These are phyloP conservation scores for Arnoldichthys spilopterus DNA, from an alignment of 2,797 vertebrate genomes.

Conservation along the genomic window DNA sequence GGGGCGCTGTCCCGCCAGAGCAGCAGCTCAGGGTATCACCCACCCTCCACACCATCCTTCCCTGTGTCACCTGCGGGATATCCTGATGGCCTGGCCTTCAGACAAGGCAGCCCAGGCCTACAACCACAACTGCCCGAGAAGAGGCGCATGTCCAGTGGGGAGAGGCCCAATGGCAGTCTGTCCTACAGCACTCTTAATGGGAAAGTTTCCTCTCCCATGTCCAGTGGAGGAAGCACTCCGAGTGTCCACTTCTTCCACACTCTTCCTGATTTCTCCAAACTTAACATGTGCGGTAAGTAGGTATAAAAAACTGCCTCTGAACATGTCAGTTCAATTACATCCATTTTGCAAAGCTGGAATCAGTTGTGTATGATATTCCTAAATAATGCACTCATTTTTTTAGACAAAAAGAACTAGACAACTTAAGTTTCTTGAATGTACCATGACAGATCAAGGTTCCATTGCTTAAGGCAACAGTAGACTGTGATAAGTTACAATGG, in stretches of 20 bases:
- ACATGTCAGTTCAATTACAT: too few relatives aligned
- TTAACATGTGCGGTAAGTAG: conserved; percentile 88
- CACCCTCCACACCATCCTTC: conserved; percentile 94
- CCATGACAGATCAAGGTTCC: too few relatives aligned
- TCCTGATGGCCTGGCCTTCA: conserved; percentile 79
- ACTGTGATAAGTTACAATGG: too few relatives aligned
- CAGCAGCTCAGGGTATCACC: conserved; percentile 93
- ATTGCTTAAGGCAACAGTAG: too few relatives aligned
- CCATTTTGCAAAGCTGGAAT: too few relatives aligned
- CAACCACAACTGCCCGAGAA: conserved; percentile 92
- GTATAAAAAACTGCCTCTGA: not conserved
- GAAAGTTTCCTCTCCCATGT: conserved; percentile 84
- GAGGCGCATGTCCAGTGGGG: conserved; percentile 90
- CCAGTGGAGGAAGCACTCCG: conserved; percentile 78
- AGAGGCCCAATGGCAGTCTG: conserved; percentile 84
- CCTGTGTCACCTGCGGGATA: conserved; percentile 87
- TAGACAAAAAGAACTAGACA: too few relatives aligned
- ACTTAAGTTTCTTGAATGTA: too few relatives aligned
- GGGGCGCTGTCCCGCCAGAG: conserved; percentile 91
- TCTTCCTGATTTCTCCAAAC: conserved; percentile 94
- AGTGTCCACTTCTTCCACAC: conserved; percentile 89
- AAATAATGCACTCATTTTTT: too few relatives aligned
- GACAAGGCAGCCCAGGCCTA: conserved; percentile 84
- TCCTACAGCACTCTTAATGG: conserved; percentile 92
- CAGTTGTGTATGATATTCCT: too few relatives aligned